phyloP scores from a whole-genome alignment of 2,797 vertebrate genomes.

The Novumbra hubbsi region DNA sequence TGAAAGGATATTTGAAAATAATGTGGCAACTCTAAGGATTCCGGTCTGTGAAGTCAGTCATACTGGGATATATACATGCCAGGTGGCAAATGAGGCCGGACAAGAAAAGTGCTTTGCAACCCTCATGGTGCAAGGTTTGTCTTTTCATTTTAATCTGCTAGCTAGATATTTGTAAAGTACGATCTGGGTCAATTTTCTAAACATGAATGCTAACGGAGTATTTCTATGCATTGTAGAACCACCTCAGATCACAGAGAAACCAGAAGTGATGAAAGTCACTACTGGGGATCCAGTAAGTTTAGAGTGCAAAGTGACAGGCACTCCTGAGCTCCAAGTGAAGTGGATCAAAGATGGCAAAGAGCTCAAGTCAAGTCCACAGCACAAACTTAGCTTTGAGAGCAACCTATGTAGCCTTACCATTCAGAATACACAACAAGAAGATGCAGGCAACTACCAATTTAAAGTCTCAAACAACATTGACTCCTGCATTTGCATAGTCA shows the following conservation, averaged over 20 bases:
- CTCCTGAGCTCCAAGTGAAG: constrained; percentile 90
- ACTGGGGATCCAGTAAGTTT: constrained; percentile 91
- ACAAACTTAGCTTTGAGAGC: constrained; percentile 91
- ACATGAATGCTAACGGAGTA: constrained; percentile 3
- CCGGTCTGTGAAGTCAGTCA: constrained; percentile 79
- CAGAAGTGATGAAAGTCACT: constrained; percentile 89
- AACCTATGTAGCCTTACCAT: constrained; percentile 91
- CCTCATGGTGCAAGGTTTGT: constrained; percentile 93
- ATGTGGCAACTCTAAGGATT: constrained; percentile 82
- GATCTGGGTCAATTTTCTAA: neutral
- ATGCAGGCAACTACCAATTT: constrained; percentile 89
- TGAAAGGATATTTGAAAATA: constrained; percentile 82
- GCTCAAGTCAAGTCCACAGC: constrained; percentile 89
- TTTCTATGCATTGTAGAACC: constrained; percentile 79
- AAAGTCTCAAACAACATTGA: constrained; percentile 95
- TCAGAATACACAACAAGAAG: constrained; percentile 84
- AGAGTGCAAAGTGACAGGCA: constrained; percentile 91
- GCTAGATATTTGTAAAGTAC: neutral
- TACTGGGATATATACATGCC: constrained; percentile 90
- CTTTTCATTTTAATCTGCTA: neutral
- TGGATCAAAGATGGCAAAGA: constrained; percentile 93
- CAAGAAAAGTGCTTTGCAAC: constrained; percentile 86
- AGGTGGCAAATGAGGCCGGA: constrained; percentile 93
- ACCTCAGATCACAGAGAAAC: constrained; percentile 90
- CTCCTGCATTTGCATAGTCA: constrained; percentile 86